phyloP scores from a whole-genome alignment of 2,888 invertebrate species.

The Eristalis arbustorum region DNA sequence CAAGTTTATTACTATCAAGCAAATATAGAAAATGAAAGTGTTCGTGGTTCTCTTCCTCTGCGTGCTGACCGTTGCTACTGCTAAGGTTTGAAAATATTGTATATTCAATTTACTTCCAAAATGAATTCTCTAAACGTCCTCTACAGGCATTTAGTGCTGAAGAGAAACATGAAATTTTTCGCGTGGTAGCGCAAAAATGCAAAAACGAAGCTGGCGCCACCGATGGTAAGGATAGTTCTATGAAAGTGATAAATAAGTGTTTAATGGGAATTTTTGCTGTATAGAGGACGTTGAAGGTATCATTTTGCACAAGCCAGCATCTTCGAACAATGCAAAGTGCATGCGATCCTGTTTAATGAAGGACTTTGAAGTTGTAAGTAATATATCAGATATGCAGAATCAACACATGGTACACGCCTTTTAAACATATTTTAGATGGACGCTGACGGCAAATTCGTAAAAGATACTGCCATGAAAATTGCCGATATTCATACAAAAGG shows the following conservation, averaged over 20 bases:
- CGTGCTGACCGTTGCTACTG: background rate
- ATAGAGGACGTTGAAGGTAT: conserved; percentile 72
- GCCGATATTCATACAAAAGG: conserved; percentile 71
- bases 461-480: conserved; percentile 69
- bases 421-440: conserved; percentile 58
- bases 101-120: background rate
- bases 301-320: conserved; percentile 71
- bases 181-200: conserved; percentile 73
- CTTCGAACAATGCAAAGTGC: conserved; percentile 74
- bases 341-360: conserved; percentile 75
- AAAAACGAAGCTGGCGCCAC: conserved; percentile 76
- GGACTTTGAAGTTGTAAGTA: conserved; percentile 70
- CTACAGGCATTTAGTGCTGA: conserved; percentile 71
- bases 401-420: background rate
- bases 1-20: background rate
- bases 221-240: conserved; percentile 73
- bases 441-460: conserved; percentile 74
- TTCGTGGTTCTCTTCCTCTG: background rate
- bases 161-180: conserved; percentile 72
- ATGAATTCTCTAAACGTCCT: background rate
- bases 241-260: background rate
- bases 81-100: conserved; percentile 1
- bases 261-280: background rate
- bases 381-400: background rate
- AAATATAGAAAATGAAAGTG: background rate